These are phyloP conservation scores for Zaprionus nigranus DNA, from an alignment of 1,140 invertebrate genomes.

Conservation along the genomic window DNA sequence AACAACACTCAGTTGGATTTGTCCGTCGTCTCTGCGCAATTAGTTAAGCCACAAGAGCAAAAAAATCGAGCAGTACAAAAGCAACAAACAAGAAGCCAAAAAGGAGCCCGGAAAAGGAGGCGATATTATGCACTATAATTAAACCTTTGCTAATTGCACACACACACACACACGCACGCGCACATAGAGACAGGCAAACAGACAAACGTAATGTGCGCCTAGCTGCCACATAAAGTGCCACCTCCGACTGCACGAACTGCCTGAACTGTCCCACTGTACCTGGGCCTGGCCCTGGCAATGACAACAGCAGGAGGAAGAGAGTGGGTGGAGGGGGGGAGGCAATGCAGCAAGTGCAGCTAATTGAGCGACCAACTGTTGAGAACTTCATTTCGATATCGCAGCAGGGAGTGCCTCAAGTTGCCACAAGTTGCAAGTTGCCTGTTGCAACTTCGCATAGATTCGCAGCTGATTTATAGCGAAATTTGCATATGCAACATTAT, in stretches of 20 bases:
- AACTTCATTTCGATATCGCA: conserved; percentile 73
- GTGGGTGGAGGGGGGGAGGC: not conserved
- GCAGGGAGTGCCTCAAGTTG: conserved; percentile 44
- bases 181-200: not conserved
- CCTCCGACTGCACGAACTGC: conserved; percentile 30
- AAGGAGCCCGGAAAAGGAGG: conserved; percentile 55
- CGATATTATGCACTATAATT: conserved; percentile 75
- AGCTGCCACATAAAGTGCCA: conserved; percentile 54
- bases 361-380: conserved; percentile 66
- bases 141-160: conserved; percentile 78
- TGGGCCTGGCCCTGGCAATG: conserved; percentile 33
- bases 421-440: not conserved
- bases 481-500: conserved; percentile 69
- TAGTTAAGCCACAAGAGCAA: conserved; percentile 71
- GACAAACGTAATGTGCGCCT: conserved; percentile 49
- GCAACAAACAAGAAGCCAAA: conserved; percentile 22
- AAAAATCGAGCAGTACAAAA: conserved; percentile 17
- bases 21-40: conserved; percentile 49
- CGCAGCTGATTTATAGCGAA: conserved; percentile 74
- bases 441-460: conserved; percentile 40
- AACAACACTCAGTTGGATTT: conserved; percentile 30
- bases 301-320: conserved; percentile 20
- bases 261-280: conserved; percentile 5
- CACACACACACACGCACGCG: not conserved
- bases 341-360: conserved; percentile 46